Base-by-base conservation (phyloP, 2,888 invertebrate species). In the Villa cingulata region DNA sequence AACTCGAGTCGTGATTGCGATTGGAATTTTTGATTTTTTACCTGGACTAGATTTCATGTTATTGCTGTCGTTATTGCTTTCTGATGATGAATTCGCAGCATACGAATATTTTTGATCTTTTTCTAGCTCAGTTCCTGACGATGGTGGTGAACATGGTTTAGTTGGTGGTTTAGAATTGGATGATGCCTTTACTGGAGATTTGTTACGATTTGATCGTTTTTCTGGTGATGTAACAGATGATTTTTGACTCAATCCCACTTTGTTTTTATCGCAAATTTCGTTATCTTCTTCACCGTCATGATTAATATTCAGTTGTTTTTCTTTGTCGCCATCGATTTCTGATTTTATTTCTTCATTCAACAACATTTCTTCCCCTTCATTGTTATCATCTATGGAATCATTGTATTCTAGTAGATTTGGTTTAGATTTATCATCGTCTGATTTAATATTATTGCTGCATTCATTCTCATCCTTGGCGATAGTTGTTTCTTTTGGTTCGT, bases 11-110 rank as follows among this genome's bases (percentile, higher is more conserved):
- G 60, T 56, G 40, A 64, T 66, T 0, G 53, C 48, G 19, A 68
- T 60, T 7, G 70, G 70, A 48, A 70, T 70, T 53, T 70, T 70
- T 0, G 70, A 70, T 54, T 70, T 69, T 42, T 64, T 66, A 2
- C 63, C 61, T n/a, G 65, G 69, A 54, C 65, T 70, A 41, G 60
- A 59, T 48, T 68, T 56, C 37, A 20, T 44, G 41, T 51, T 55
- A 38, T 47, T 53, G 41, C 29, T 48, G 29, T 45, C 51, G 43
- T 17, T 17, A 32, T 47, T 48, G 19, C 19, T 18, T 6, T 34
- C 19, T 20, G 37, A 37, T 16, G 34, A 41, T 17, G n/a, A 18
- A 18, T 18, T 17, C 9, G 9, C 37, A 19, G 12, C 19, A n/a
- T 57, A 57, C 43, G 53, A 53, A 59, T 37, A 40, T n/a, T 48